phyloP scores from a whole-genome alignment of 1,140 invertebrate genomes.

The Leptinotarsa undecemlineata region DNA sequence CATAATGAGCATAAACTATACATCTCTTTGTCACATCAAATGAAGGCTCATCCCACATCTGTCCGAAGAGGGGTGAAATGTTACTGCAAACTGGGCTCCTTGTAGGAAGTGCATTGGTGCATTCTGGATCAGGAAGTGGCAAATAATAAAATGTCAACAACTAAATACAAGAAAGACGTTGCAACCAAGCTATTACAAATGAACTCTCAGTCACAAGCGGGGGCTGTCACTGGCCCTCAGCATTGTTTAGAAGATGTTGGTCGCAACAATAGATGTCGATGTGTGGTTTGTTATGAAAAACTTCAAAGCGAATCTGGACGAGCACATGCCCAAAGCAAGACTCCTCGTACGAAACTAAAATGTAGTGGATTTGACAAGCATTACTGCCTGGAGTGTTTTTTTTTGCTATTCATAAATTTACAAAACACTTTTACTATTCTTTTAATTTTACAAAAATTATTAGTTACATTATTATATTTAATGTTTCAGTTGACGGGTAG shows the following conservation, averaged over 20 bases:
- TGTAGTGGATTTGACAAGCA: slow-evolving; percentile 27
- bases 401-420: not conserved
- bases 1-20: slow-evolving; percentile 34
- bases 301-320: slow-evolving; percentile 14
- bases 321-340: slow-evolving; percentile 11
- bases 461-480: too few relatives aligned
- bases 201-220: too few relatives aligned
- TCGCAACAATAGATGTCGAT: slow-evolving; percentile 18
- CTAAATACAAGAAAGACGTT: not conserved
- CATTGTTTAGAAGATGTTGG: slow-evolving; percentile 20
- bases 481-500: too few relatives aligned
- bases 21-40: slow-evolving; percentile 41
- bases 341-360: not conserved
- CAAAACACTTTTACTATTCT: too few relatives aligned
- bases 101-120: not conserved
- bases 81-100: not conserved
- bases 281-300: slow-evolving; percentile 25
- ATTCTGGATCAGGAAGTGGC: not conserved
- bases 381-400: slow-evolving; percentile 26
- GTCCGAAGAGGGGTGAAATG: not conserved
- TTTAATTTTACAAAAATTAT: too few relatives aligned
- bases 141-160: not conserved
- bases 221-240: not conserved
- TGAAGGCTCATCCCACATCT: not conserved
- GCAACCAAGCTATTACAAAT: not conserved